Evolutionary conservation across 1,140 invertebrate species (phyloP).

Genomic region (Drosophila sechellia): DNA sequence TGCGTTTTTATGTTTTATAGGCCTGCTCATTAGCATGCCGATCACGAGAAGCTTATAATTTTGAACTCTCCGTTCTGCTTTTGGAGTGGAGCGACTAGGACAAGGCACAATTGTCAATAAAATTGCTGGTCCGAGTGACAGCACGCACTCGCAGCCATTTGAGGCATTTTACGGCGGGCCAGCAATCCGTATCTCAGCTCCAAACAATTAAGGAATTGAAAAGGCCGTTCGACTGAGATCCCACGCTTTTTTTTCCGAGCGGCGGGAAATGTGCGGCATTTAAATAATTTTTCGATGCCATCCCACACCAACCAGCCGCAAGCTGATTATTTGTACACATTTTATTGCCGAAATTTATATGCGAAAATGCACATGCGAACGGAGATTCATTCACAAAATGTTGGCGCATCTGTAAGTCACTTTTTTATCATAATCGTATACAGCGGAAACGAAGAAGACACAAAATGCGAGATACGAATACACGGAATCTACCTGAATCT

Average conservation of each 20-base stretch:
- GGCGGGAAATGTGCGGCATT: conserved; percentile 68
- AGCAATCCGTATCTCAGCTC: conserved; percentile 38
- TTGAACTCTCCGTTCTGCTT: conserved; percentile 22
- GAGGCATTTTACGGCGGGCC: conserved; percentile 46
- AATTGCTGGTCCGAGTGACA: conserved; percentile 54
- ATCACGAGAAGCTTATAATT: conserved; percentile 70
- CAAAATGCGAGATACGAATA: conserved; percentile 19
- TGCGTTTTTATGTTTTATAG: conserved; percentile 76
- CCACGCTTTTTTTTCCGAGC: conserved; percentile 61
- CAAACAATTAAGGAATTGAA: conserved; percentile 40
- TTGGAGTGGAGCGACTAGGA: conserved; percentile 19
- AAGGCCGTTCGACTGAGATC: conserved; percentile 45
- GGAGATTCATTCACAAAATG: conserved; percentile 56
- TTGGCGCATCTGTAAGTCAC: conserved; percentile 47
- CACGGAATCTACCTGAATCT: conserved; percentile 66
- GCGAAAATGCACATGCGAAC: conserved; percentile 64
- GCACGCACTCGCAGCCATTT: conserved; percentile 58
- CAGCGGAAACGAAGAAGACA: conserved; percentile 70
- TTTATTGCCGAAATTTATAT: conserved; percentile 77
- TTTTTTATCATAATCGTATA: conserved; percentile 66
- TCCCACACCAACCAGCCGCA: conserved; percentile 57
- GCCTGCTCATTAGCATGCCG: conserved; percentile 73
- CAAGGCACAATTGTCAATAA: conserved; percentile 72
- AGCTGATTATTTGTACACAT: conserved; percentile 68
- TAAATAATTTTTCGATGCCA: conserved; percentile 72